Evolutionary conservation across 2,888 invertebrate genomes (phyloP), one percentile per base, ranked within the genome.

Genomic region (Sisyra terminalis): DNA sequence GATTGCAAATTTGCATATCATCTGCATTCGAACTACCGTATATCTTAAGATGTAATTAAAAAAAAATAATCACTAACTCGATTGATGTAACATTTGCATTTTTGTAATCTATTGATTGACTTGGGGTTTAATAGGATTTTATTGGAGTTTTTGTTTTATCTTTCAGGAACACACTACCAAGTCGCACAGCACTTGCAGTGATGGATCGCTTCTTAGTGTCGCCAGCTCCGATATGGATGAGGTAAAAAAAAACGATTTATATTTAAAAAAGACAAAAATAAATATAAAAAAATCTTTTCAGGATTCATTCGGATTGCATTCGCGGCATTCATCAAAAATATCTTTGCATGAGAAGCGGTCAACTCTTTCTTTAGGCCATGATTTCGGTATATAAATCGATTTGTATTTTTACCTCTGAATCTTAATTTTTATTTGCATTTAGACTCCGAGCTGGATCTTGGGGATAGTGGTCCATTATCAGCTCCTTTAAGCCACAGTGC

Each of bases 131-230:
- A 18, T 10, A 7, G 6, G 16, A 18, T 18, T 3, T 24, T 9
- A 29, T 29, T 24, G 13, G 15, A n/a, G n/a, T n/a, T n/a, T n/a
- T n/a, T n/a, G n/a, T n/a, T n/a, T n/a, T n/a, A n/a, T n/a, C n/a
- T 63, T 64, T 29, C 55, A 66, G 66, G 64, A 65, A 56, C 61
- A 60, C 54, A 60, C 61, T 42, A 58, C 59, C 43, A 61, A 64
- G 52, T 62, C 63, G 37, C 64, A 63, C 51, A 63, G 63, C 51
- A 63, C 76, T 16, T 77, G 76, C 64, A 81, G 81, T 65, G 79
- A 81, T 62, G 78, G 78, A 51, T 81, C 80, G 48, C 67, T 85
- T 52, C 73, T 82, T 61, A 86, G 85, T 64, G 80, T 84, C 66
- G 82, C 78, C 52, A 80, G 80, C 59, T 80, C 78, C 14, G 81